These are phyloP conservation scores for Halisarca cf. caerulea DNA, from an alignment of 37 sponge, comb jelly and placozoan genomes.

Conservation along the genomic window DNA sequence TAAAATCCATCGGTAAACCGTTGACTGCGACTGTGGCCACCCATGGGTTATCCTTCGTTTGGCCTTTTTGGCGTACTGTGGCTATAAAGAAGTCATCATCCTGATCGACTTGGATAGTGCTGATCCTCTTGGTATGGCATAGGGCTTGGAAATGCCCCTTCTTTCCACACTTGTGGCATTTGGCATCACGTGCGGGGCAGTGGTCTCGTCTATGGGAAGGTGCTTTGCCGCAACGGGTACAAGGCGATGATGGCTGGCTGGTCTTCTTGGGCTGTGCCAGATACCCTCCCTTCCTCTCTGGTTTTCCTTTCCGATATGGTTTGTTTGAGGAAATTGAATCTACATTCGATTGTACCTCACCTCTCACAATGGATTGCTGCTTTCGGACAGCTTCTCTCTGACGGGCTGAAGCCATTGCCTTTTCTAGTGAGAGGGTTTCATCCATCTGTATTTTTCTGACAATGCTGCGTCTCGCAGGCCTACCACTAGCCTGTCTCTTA, in stretches of 20 bases:
- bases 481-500: conserved; percentile 46
- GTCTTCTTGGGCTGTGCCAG: neutral
- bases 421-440: neutral
- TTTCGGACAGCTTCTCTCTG: neutral
- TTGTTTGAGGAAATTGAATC: neutral
- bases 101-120: no score
- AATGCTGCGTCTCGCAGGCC: conserved; percentile 34
- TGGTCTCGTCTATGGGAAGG: neutral
- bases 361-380: conserved; percentile 2
- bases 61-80: no score
- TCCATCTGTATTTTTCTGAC: conserved; percentile 33
- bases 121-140: no score
- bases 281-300: neutral
- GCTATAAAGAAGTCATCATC: no score
- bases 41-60: no score
- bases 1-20: no score
- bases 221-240: conserved; percentile 8
- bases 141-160: no score
- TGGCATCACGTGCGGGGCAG: no score
- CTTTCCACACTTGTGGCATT: no score
- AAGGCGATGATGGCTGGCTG: neutral
- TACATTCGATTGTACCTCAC: neutral
- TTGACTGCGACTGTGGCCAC: no score
- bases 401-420: neutral
- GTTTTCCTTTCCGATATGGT: neutral